A percentile compares a stretch with the other conserved stretches of the same genome.
Evolutionary conservation across 2,113 vertebrate species (phyloP).

Genomic region (Hippocampus zosterae): DNA sequence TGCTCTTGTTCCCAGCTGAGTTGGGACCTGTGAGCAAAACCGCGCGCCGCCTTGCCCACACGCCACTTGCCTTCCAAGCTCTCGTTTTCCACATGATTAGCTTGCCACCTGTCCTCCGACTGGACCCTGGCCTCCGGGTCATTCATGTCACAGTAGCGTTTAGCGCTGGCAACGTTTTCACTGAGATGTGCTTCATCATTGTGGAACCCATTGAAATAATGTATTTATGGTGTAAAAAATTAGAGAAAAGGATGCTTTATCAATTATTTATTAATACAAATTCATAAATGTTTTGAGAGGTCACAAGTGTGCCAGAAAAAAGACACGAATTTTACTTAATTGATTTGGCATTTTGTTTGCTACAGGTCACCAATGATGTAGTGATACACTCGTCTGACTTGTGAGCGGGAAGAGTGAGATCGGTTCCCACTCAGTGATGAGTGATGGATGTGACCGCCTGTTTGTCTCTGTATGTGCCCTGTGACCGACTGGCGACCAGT

Average conservation of each 20-base stretch:
- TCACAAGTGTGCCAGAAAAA: not conserved
- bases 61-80: slow-evolving; percentile 61
- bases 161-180: slow-evolving; percentile 58
- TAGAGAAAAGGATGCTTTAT: not conserved
- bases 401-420: too few species aligned
- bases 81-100: slow-evolving; percentile 80
- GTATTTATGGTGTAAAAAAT: not conserved
- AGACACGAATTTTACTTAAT: too few species aligned
- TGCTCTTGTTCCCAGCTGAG: slow-evolving; percentile 59
- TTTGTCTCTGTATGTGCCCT: too few species aligned
- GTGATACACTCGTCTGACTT: too few species aligned
- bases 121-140: slow-evolving; percentile 64
- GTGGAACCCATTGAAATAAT: slow-evolving; percentile 7
- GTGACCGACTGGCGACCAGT: too few species aligned
- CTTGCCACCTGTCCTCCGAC: slow-evolving; percentile 71
- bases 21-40: slow-evolving; percentile 62
- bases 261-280: slow-evolving; percentile 2
- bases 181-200: slow-evolving; percentile 42
- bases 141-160: slow-evolving; percentile 50
- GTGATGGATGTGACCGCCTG: too few species aligned
- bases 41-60: slow-evolving; percentile 46
- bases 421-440: too few species aligned
- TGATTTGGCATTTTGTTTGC: too few species aligned
- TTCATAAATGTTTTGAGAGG: not conserved
- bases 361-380: too few species aligned